These are phyloP conservation scores for Pogonocichla stellata DNA, from an alignment of 2,113 vertebrate genomes.

Conservation along the genomic window DNA sequence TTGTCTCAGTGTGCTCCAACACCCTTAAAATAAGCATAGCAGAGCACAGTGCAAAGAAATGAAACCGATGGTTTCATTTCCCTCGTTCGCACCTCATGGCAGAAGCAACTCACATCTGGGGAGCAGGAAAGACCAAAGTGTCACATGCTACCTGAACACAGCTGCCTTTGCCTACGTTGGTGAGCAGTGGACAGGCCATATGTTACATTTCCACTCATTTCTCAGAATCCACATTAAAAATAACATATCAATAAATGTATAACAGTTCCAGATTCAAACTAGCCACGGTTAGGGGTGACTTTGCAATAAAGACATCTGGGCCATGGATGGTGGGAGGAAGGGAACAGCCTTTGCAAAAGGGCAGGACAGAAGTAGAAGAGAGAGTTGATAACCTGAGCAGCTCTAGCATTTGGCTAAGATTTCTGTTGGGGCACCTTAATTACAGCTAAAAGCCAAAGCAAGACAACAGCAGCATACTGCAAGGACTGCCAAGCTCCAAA, in stretches of 20 bases:
- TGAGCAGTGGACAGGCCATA: neutral
- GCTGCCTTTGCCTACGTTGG: neutral
- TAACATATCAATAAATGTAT: rapidly evolving
- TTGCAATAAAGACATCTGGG: neutral
- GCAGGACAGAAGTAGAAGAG: neutral
- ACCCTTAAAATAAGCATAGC: neutral
- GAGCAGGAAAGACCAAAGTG: neutral
- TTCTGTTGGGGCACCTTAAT: neutral
- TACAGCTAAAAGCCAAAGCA: neutral
- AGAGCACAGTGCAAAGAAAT: constrained; percentile 20
- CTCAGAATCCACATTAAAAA: neutral
- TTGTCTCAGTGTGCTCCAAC: neutral
- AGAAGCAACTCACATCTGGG: constrained; percentile 17
- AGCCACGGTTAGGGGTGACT: neutral
- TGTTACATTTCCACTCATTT: neutral
- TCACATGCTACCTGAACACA: constrained; percentile 7
- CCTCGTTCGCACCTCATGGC: neutral
- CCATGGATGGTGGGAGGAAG: neutral
- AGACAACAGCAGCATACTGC: neutral
- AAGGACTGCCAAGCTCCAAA: neutral
- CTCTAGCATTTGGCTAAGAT: neutral
- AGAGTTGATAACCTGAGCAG: neutral
- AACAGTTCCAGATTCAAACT: neutral
- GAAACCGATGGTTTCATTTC: constrained; percentile 53
- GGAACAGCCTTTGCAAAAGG: neutral